Base-by-base conservation (phyloP, 2,888 invertebrate species). In the Eledona agricola region DNA sequence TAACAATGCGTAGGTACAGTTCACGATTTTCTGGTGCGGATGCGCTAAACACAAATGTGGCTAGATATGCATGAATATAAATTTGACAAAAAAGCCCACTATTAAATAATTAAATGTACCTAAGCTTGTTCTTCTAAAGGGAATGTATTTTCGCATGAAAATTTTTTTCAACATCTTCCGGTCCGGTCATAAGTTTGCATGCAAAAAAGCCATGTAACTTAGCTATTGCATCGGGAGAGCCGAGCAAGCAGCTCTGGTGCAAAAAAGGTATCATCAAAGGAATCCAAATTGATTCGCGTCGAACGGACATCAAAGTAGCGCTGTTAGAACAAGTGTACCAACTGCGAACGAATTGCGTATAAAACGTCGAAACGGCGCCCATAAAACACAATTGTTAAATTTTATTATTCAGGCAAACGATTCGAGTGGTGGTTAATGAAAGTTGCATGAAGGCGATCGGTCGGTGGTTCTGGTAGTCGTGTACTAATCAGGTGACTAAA, bases 401-500 rank as follows among this genome's bases (percentile, higher is more conserved):
- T 74, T 73, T 72, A 72, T 72, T 72, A 72, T 74, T 72, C 73
- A 72, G 62, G 4, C 56, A 66, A 70, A 70, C 57, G 59, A 59
- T 50, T 55, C 20, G 38, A 38, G 19, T 49, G 57, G 62, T 57
- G 62, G 66, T 67, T 70, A 69, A 72, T 71, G 71, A 71, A 72
- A 73, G 63, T 72, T 71, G 66, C 69, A 72, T 71, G 72, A 72
- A 35, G 42, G 11, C 17, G 37, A 31, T 50, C 17, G 37, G 37
- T 50, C 54, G 62, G 62, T 61, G 61, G 59, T 57, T 31, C 34
- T 17, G 22, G 11, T 38, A 12, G 16, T 40, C 58, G 54, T 58
- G 65, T 63, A 68, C 73, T 75, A 75, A 75, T 76, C 75, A 74
- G 75, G 75, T 74, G 76, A 72, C 70, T 71, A 71, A 75, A 74